Evolutionary conservation across 2,797 vertebrate species (phyloP), one percentile per base, ranked within the genome.

Genomic region (Acrocephalus scirpaceus): DNA sequence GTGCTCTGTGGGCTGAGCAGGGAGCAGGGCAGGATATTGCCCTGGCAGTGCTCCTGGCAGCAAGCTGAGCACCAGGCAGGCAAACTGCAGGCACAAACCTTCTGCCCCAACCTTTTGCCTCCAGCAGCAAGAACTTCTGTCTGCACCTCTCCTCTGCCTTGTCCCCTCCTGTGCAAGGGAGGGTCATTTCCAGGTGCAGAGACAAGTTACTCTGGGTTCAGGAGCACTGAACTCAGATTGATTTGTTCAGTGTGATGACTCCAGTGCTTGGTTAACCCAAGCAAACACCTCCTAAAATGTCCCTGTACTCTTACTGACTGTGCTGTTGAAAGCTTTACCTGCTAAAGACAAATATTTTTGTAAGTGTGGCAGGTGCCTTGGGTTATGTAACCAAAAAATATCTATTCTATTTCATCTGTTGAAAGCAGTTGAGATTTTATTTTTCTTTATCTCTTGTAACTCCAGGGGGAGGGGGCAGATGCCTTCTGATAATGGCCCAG

Each of bases 1-100:
- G 57, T n/a, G 65, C 83, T 91, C 83, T 19, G 69, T 45, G 78
- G 93, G 60, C 86, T 91, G 85, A 93, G 6, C 2, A 0, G 25
- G 34, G 86, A 75, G 56, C 66, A 57, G 89, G 85, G 91, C 76
- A 70, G 82, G 85, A 36, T 69, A 73, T 48, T 60, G 70, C 72
- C 92, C 91, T 78, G 89, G 66, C 47, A 44, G 4, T 40, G 50
- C 66, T 90, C 69, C 64, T 67, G 45, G 34, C 87, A 83, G 27
- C 32, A 44, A 36, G 40, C 78, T 65, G 86, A 94, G 61, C 69
- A 48, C 38, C 66, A 42, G 50, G 30, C 32, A 60, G 64, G 38
- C 21, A 38, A 88, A 4, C 21, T 25, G 51, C 1, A 0, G 48
- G 44, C 7, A 2, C 45, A 7, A 10, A 38, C 42, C 16, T 76